phyloP scores from a whole-genome alignment of 2,113 vertebrate species.

The Neoarius graeffei region DNA sequence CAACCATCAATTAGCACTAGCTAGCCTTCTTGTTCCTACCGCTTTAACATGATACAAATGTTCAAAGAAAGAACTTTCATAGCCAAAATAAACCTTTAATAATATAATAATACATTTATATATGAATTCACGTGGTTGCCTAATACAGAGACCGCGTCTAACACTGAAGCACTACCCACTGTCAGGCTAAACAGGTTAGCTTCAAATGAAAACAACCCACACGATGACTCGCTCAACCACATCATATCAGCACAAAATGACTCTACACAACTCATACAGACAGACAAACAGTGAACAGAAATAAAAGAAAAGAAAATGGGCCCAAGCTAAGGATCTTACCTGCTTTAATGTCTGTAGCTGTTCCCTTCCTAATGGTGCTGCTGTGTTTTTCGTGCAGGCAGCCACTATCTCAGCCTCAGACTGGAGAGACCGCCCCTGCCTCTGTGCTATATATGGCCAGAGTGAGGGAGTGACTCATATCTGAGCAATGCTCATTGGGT shows the following conservation, averaged over 20 bases:
- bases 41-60: neutral
- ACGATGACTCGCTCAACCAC: neutral
- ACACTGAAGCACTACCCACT: neutral
- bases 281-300: neutral
- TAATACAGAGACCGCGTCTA: neutral
- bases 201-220: neutral
- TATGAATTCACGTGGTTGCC: neutral
- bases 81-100: neutral
- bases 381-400: conserved; percentile 50
- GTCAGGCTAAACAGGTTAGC: conserved; percentile 49
- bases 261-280: neutral
- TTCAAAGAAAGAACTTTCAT: neutral
- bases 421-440: conserved; percentile 44
- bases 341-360: conserved; percentile 46
- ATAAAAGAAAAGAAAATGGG: conserved; percentile 8
- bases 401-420: conserved; percentile 44
- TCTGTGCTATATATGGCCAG: conserved; percentile 47
- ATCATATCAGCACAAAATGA: neutral
- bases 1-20: neutral
- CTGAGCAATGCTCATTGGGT: conserved; percentile 52
- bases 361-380: conserved; percentile 45
- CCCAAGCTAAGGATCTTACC: conserved; percentile 51
- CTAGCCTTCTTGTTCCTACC: too few relatives aligned
- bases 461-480: conserved; percentile 53
- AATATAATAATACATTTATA: neutral